Conservation (phyloP, 2,113 vertebrate genomes). For the human region DNA sequence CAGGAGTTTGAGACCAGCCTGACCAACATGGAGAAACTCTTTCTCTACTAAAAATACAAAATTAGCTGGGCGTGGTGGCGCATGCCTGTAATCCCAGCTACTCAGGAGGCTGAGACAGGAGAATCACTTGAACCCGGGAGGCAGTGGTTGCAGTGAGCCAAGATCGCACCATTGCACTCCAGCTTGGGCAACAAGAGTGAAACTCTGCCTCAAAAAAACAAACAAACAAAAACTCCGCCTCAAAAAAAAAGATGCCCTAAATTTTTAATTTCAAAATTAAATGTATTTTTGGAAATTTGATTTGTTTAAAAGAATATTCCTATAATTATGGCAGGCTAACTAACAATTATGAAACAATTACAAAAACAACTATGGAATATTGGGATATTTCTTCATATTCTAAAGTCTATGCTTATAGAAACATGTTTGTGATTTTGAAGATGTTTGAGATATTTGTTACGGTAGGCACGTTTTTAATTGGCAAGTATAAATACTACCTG, state of each 20-base stretch:
- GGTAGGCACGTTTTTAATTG: constrained; percentile 47
- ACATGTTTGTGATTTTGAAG: constrained; percentile 41
- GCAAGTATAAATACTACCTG: constrained; percentile 49
- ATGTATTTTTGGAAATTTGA: neutral
- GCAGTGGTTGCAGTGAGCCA: too few relatives aligned
- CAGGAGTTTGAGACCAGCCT: too few relatives aligned
- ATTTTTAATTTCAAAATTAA: neutral
- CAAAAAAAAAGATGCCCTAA: neutral
- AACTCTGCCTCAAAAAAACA: too few relatives aligned
- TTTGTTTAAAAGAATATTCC: constrained; percentile 32
- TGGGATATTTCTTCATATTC: constrained; percentile 47
- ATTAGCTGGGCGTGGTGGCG: too few relatives aligned
- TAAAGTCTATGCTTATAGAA: constrained; percentile 9
- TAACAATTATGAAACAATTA: neutral
- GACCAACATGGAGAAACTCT: too few relatives aligned
- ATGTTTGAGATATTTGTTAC: constrained; percentile 59
- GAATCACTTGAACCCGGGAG: too few relatives aligned
- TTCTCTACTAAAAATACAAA: too few relatives aligned
- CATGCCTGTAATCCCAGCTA: too few relatives aligned
- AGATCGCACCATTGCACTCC: too few relatives aligned
- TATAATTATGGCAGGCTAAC: neutral
- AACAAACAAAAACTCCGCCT: too few relatives aligned
- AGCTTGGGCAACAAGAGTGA: too few relatives aligned
- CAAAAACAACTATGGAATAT: neutral
- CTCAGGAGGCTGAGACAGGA: too few relatives aligned